Base-by-base conservation (phyloP, 2,888 invertebrate species). In the Andrena bicolor region DNA sequence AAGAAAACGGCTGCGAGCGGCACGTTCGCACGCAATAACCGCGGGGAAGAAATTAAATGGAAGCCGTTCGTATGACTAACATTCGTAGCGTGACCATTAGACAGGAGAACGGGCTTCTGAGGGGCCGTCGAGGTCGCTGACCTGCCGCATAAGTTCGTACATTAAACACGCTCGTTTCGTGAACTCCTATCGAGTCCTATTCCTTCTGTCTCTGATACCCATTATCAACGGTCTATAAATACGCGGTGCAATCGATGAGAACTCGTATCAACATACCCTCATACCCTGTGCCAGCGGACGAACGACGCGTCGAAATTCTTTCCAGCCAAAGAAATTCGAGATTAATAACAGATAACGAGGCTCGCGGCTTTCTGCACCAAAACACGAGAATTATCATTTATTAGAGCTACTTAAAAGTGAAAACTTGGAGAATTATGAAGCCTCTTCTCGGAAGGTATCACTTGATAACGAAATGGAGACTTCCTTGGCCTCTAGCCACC, bases 121-220 rank as follows among this genome's bases (percentile, higher is more conserved):
- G 56, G 28, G 68, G 26, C 72, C 58, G 60, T 80, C 79, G 85
- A 65, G 87, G 85, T 75, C 87, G 70, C 75, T 81, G 87, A 81
- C 85, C 83, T 70, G 85, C 64, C 72, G 70, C 79, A 73, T 69
- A 83, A 78, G 82, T 86, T 86, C 76, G 71, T 66, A 58, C 72
- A 48, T 84, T 77, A 82, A 71, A 56, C 56, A 56, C 68, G 77
- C 69, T 79, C 69, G 75, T 74, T 69, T 71, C 74, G 61, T 58
- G 60, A 74, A 85, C 69, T 41, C 7, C 30, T 53, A 56, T 66
- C 66, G 8, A 66, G 63, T 72, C 49, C 20, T 48, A 20, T 71
- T 78, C 35, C 65, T 58, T 61, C 48, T 51, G 48, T 28, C 58
- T 70, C 64, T 58, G 65, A 78, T 69, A 64, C 56, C 64, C 30